phyloP scores from a whole-genome alignment of 92 coral and sea anemone genomes.

The Phymanthus crucifer region DNA sequence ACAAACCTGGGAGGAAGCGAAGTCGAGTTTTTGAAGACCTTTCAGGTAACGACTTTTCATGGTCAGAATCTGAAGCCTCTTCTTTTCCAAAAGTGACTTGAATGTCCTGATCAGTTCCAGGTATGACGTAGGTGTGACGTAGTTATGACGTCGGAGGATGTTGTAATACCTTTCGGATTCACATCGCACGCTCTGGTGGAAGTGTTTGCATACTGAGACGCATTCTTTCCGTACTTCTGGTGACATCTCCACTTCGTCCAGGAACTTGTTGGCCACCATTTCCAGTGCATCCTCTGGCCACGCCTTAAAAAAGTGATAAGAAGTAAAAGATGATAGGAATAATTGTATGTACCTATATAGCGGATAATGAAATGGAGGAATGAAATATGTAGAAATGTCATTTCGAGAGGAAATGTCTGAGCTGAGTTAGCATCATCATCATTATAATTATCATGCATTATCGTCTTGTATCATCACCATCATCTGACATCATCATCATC shows the following conservation, averaged over 20 bases:
- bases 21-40: constrained; percentile 91
- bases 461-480: too few species aligned
- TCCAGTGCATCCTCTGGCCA: constrained; percentile 99
- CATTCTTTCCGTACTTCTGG: constrained; percentile 78
- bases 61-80: constrained; percentile 84
- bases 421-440: too few species aligned
- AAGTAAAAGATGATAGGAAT: neutral
- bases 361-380: neutral
- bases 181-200: constrained; percentile 88
- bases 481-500: too few species aligned
- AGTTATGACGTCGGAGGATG: constrained; percentile 84
- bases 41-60: constrained; percentile 88
- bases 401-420: too few species aligned
- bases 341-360: neutral
- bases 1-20: constrained; percentile 88
- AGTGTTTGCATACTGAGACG: constrained; percentile 87
- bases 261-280: constrained; percentile 98
- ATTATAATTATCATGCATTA: too few species aligned
- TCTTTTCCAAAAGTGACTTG: constrained; percentile 86
- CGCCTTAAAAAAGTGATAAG: constrained; percentile 43
- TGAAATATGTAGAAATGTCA: neutral
- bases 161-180: constrained; percentile 88
- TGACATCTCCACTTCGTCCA: constrained; percentile 96
- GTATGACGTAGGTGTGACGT: constrained; percentile 99
- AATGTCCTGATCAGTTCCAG: constrained; percentile 92